Percentiles rank a stretch among this genome's conserved stretches.
phyloP scores from a whole-genome alignment of 1,140 invertebrate genomes.

The Conus betulinus region DNA sequence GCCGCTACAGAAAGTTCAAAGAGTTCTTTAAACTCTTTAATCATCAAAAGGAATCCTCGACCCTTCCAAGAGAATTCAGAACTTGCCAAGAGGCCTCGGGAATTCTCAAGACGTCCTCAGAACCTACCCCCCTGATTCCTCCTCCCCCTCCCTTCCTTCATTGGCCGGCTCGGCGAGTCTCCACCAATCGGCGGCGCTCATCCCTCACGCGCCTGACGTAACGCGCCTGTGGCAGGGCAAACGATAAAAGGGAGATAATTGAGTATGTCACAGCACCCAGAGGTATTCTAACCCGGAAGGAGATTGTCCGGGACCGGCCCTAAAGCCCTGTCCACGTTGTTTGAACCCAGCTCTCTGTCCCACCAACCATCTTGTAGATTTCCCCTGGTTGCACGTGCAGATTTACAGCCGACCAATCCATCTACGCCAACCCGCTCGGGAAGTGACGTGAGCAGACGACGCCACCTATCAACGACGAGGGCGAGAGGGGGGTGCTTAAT shows the following conservation, averaged over 20 bases:
- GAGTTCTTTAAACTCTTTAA: not conserved
- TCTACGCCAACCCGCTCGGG: not conserved
- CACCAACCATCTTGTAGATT: not conserved
- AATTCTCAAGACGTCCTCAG: not conserved
- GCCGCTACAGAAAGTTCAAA: not conserved
- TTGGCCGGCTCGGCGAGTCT: not conserved
- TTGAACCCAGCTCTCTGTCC: not conserved
- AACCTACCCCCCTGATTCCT: not conserved
- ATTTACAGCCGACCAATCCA: slow-evolving; percentile 2
- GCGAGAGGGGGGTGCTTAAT: not conserved
- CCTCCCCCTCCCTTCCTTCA: not conserved
- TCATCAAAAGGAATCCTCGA: not conserved
- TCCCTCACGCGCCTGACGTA: not conserved
- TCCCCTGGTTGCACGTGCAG: not conserved
- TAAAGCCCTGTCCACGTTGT: not conserved
- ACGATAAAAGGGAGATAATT: slow-evolving; percentile 4
- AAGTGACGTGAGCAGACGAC: slow-evolving; percentile 5
- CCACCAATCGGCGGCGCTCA: not conserved
- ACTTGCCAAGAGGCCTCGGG: not conserved
- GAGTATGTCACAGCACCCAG: slow-evolving; percentile 1
- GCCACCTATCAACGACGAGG: not conserved
- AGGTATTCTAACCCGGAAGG: not conserved
- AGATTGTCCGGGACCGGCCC: not conserved
- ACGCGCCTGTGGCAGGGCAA: not conserved
- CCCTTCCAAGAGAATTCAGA: not conserved